Evolutionary conservation across 2,888 invertebrate species (phyloP).

Genomic region (Abrostola triplasia): DNA sequence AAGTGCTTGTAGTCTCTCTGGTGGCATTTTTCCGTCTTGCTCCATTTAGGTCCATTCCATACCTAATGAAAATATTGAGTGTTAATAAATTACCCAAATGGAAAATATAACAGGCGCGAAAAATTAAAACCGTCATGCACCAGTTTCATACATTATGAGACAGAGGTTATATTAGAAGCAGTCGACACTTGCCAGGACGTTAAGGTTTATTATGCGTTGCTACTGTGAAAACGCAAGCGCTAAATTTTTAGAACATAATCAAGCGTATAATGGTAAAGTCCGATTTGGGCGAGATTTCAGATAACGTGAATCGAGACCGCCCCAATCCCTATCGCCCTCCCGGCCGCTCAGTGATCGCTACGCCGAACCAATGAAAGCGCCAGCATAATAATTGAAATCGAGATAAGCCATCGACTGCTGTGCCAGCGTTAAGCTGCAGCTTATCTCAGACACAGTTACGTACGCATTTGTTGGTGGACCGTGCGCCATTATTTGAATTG

Average conservation of each 20-base stretch:
- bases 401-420: constrained; percentile 86
- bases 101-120: background rate
- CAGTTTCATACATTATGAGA: background rate
- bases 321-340: constrained; percentile 74
- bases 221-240: constrained; percentile 28
- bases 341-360: constrained; percentile 64
- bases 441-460: constrained; percentile 81
- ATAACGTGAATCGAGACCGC: constrained; percentile 79
- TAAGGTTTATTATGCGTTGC: constrained; percentile 6
- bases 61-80: constrained; percentile 88
- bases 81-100: constrained; percentile 17
- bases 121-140: background rate
- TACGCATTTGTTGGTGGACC: constrained; percentile 79
- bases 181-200: background rate
- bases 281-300: constrained; percentile 82
- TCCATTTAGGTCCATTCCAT: constrained; percentile 98
- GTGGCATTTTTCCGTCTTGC: constrained; percentile 99
- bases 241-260: constrained; percentile 67
- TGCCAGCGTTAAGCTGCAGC: constrained; percentile 81
- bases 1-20: constrained; percentile 98
- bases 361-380: constrained; percentile 82
- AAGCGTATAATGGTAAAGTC: constrained; percentile 75
- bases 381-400: constrained; percentile 87
- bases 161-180: background rate
- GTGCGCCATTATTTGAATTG: constrained; percentile 77